Conservation (phyloP, 2,797 vertebrate genomes). For the Acestrorhynchus altus region DNA sequence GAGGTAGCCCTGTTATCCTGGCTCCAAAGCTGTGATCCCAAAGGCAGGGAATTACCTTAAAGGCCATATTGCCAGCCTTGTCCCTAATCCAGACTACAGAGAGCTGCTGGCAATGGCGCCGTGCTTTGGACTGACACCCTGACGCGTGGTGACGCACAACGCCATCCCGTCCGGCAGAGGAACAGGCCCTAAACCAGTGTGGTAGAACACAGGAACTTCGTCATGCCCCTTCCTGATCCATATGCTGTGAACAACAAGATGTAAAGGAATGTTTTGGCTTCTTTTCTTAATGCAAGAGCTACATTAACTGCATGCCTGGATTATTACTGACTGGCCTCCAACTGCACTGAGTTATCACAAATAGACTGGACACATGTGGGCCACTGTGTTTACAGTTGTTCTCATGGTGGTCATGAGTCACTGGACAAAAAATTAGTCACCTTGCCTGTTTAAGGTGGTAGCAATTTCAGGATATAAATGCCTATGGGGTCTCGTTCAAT, state of each 20-base stretch:
- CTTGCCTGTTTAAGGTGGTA: too few species aligned
- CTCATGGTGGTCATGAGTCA: too few species aligned
- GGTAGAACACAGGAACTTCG: conserved; percentile 4
- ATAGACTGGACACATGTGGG: too few species aligned
- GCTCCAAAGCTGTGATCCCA: conserved; percentile 8
- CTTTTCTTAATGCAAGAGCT: too few species aligned
- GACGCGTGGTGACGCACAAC: conserved; percentile 55
- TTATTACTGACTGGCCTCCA: too few species aligned
- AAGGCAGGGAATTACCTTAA: conserved; percentile 50
- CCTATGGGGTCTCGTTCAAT: too few species aligned
- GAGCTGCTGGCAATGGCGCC: conserved; percentile 46
- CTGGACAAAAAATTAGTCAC: too few species aligned
- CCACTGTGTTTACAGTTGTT: too few species aligned
- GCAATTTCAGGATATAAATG: too few species aligned
- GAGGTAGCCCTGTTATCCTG: conserved; percentile 15
- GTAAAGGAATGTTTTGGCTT: not conserved
- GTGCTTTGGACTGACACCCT: conserved; percentile 34
- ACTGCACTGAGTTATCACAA: too few species aligned
- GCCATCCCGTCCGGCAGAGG: conserved; percentile 29
- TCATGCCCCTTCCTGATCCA: conserved; percentile 32
- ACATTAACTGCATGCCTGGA: too few species aligned
- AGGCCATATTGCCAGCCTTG: conserved; percentile 53
- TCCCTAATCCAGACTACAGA: conserved; percentile 56
- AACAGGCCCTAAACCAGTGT: conserved; percentile 29
- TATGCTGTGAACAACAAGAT: conserved; percentile 43